A percentile compares a stretch with the other conserved stretches of the same genome.
Conservation (phyloP, 2,113 vertebrate species). For the Ahaetulla prasina region DNA sequence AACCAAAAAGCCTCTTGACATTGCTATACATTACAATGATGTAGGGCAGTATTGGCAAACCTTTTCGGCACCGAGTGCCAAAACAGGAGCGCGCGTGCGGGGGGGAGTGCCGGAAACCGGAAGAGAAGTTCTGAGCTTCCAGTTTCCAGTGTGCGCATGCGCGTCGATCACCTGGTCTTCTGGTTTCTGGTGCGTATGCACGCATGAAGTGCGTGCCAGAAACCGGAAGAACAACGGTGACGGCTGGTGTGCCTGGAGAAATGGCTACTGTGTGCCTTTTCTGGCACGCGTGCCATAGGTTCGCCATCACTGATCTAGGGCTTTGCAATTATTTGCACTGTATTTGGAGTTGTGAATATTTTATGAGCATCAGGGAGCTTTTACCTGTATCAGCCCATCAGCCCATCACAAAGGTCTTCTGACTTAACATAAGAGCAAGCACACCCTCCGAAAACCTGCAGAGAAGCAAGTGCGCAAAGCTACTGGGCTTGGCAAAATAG, state of each 20-base stretch:
- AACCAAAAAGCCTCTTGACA: slow-evolving; percentile 68
- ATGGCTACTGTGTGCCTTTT: no score
- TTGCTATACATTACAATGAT: slow-evolving; percentile 64
- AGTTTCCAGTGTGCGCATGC: no score
- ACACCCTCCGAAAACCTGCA: slow-evolving; percentile 74
- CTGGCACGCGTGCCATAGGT: no score
- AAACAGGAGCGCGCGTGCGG: no score
- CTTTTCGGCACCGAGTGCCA: no score
- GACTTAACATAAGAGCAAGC: slow-evolving; percentile 60
- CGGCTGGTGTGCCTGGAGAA: no score
- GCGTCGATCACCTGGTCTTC: no score
- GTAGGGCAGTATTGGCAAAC: slow-evolving; percentile 16
- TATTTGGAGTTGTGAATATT: slow-evolving; percentile 37
- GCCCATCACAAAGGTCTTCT: slow-evolving; percentile 56
- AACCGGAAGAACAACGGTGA: no score
- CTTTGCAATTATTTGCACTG: slow-evolving; percentile 40
- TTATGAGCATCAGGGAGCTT: slow-evolving; percentile 38
- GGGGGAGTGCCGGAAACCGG: no score
- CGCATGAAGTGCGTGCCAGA: no score
- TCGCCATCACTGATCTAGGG: slow-evolving; percentile 40
- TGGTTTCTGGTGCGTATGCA: no score
- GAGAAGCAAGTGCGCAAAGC: slow-evolving; percentile 77
- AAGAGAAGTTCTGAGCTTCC: no score
- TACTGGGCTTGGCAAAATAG: slow-evolving; percentile 82
- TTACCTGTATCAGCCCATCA: slow-evolving; percentile 63